Evolutionary conservation across 2,797 vertebrate species (phyloP).

Genomic region (Cynodonichthys magdalenae): DNA sequence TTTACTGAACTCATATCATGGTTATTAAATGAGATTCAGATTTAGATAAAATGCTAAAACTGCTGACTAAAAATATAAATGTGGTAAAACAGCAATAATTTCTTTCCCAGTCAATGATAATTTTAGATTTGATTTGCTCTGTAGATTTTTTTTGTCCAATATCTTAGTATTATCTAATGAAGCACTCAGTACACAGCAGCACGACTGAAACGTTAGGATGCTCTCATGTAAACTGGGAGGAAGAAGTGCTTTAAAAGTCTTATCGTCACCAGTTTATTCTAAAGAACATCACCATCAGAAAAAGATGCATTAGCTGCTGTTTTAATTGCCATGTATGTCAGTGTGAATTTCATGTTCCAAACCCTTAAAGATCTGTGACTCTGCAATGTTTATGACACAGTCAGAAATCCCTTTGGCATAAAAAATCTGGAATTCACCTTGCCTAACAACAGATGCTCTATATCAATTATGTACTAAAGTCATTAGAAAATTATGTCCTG

Average conservation of each 20-base stretch:
- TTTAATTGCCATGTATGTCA: slow-evolving; percentile 66
- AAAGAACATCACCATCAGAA: slow-evolving; percentile 23
- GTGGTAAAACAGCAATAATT: slow-evolving; percentile 51
- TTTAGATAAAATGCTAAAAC: slow-evolving; percentile 38
- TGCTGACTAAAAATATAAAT: slow-evolving; percentile 54
- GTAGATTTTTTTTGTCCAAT: slow-evolving; percentile 63
- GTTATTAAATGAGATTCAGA: slow-evolving; percentile 38
- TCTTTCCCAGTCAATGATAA: slow-evolving; percentile 56
- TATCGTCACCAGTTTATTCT: slow-evolving; percentile 52
- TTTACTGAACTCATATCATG: neutral
- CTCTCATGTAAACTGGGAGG: slow-evolving; percentile 47
- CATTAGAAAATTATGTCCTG: slow-evolving; percentile 75
- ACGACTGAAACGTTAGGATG: slow-evolving; percentile 43
- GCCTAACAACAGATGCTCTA: slow-evolving; percentile 73
- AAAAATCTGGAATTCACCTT: slow-evolving; percentile 58
- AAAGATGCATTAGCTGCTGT: slow-evolving; percentile 51
- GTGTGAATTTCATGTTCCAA: slow-evolving; percentile 56
- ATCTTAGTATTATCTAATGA: slow-evolving; percentile 54
- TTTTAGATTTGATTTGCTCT: slow-evolving; percentile 60
- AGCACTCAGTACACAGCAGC: slow-evolving; percentile 62
- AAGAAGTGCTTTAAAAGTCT: slow-evolving; percentile 58
- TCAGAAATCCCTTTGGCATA: slow-evolving; percentile 65
- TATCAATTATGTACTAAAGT: slow-evolving; percentile 77
- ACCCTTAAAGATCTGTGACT: slow-evolving; percentile 10
- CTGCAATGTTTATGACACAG: slow-evolving; percentile 55